Base-by-base conservation (phyloP, 2,888 invertebrate species). In the Sussaba pulchella region DNA sequence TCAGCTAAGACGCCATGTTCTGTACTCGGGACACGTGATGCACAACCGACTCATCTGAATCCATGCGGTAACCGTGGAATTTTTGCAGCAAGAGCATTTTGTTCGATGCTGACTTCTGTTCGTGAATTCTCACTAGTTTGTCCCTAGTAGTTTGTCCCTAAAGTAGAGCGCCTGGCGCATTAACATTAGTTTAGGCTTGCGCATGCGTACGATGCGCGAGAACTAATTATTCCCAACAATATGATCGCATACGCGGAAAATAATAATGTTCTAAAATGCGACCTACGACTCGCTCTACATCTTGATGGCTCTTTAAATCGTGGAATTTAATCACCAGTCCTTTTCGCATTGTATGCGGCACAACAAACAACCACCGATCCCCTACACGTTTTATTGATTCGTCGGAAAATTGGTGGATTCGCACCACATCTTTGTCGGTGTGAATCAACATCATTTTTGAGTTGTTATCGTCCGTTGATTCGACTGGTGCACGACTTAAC, bases 11-110 rank as follows among this genome's bases (percentile, higher is more conserved):
- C 9, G 85, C 86, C 50, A 87, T 39, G 47, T 83, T 85, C 75
- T 87, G 83, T 17, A 86, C 78, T 63, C 85, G 85, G 5, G 84
- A 36, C 12, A 87, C 75, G 63, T 87, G 86, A 72, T 85, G 84
- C 10, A 83, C 84, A 14, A 88, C 72, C 8, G 57, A 59, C 43
- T 87, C 85, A 10, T 52, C 82, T 26, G 76, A 36, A 1, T 50
- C 26, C 61, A 61, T 61, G 3, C 6, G 17, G 21, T 61, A 57
- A 9, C 19, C 21, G 12, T 61, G 39, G 12, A 61, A 61, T 12
- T 41, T 14, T 12, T 61, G 61, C 9, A 21, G 10, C 19, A 61
- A 21, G 1, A 43, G 17, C 12, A 61, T 2, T 24, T 43, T 41
- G 61, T 43, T 61, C 5, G 61, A 14, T 24, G 5, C 43, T 2